Percentiles rank a stretch among this genome's conserved stretches.
phyloP scores from a whole-genome alignment of 2,888 invertebrate genomes.

The Drosophila mimica region DNA sequence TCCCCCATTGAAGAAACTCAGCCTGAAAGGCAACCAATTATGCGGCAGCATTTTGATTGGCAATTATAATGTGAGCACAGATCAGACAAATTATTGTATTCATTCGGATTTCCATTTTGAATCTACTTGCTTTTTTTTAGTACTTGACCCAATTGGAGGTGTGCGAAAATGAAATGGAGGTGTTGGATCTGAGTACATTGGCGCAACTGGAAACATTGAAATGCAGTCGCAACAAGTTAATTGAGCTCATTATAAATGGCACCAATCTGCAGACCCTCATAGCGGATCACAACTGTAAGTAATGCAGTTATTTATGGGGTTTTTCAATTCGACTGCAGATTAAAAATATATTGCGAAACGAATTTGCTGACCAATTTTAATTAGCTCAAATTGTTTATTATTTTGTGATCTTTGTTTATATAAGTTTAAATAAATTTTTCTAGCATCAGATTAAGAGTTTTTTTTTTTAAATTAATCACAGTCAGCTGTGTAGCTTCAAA shows the following conservation, averaged over 20 bases:
- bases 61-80: constrained; percentile 90
- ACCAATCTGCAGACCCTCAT: constrained; percentile 90
- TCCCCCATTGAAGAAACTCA: constrained; percentile 89
- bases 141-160: constrained; percentile 93
- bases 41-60: constrained; percentile 94
- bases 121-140: constrained; percentile 86
- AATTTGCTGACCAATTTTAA: not conserved
- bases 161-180: constrained; percentile 93
- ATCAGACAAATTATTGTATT: not conserved
- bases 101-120: not conserved
- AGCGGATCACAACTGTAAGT: constrained; percentile 89
- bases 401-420: not conserved
- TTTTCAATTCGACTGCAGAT: not conserved
- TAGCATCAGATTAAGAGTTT: accelerated
- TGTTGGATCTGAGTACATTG: constrained; percentile 91
- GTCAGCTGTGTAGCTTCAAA: not conserved
- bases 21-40: constrained; percentile 90
- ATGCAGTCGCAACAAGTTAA: constrained; percentile 91
- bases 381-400: not conserved
- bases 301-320: not conserved
- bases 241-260: constrained; percentile 92
- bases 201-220: constrained; percentile 91
- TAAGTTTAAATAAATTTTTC: not conserved
- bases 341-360: not conserved
- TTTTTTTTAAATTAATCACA: not conserved